These are phyloP conservation scores for Poeciliopsis retropinna DNA, from an alignment of 2,113 vertebrate genomes.

Conservation along the genomic window DNA sequence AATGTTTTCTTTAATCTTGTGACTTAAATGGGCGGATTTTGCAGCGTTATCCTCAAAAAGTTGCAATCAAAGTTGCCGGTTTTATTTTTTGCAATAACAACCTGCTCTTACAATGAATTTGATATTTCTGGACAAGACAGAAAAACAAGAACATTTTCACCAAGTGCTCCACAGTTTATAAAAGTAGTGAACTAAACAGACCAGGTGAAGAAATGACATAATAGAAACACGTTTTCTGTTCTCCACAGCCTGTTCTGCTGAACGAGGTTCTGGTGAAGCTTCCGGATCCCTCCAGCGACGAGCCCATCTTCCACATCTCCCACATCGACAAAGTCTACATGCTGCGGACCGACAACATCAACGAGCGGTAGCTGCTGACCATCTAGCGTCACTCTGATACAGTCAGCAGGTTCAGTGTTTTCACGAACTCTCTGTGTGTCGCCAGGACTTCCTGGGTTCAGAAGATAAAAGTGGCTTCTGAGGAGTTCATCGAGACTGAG, in stretches of 20 bases:
- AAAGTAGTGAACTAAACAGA: too few species aligned
- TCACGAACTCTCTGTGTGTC: neutral
- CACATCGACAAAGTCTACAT: constrained; percentile 95
- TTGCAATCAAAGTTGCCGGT: too few species aligned
- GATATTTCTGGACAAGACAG: too few species aligned
- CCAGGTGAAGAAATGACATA: too few species aligned
- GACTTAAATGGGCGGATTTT: too few species aligned
- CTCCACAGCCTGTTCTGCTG: constrained; percentile 89
- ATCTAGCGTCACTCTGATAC: neutral
- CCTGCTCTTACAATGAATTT: too few species aligned
- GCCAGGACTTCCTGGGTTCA: constrained; percentile 95
- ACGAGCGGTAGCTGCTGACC: constrained; percentile 85
- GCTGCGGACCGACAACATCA: constrained; percentile 92
- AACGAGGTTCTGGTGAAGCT: constrained; percentile 96
- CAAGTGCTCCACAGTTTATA: too few species aligned
- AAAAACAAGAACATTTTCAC: too few species aligned
- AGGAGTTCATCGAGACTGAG: constrained; percentile 92
- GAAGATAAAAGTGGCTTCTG: constrained; percentile 94
- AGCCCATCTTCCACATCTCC: constrained; percentile 94
- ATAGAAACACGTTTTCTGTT: neutral
- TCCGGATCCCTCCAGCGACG: constrained; percentile 94
- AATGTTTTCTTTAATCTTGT: too few species aligned
- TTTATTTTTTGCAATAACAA: too few species aligned
- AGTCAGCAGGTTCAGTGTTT: neutral
- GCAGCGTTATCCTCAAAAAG: too few species aligned